Evolutionary conservation across 2,888 invertebrate species (phyloP).

Genomic region (Thymelicus lineola): DNA sequence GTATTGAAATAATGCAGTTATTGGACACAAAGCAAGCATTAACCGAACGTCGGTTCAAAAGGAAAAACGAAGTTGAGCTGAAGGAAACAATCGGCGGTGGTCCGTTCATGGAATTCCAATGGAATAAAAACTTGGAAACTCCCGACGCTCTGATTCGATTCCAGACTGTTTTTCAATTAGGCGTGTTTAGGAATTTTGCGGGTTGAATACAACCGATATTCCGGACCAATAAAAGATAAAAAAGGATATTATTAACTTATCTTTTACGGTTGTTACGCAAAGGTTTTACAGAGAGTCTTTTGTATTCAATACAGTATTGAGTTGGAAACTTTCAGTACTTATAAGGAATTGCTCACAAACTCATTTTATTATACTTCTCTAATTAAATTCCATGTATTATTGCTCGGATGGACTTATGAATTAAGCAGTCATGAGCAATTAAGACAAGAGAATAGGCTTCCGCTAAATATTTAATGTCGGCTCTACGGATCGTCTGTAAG

Average conservation of each 20-base stretch:
- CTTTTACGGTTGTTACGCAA: slow-evolving; percentile 8
- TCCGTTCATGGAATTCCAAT: slow-evolving; percentile 32
- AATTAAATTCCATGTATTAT: too few species aligned
- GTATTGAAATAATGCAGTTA: slow-evolving; percentile 36
- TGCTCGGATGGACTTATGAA: too few species aligned
- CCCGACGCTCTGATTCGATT: slow-evolving; percentile 29
- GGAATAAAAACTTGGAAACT: slow-evolving; percentile 32
- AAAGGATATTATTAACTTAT: slow-evolving; percentile 7
- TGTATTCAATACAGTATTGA: not conserved
- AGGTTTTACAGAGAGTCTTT: not conserved
- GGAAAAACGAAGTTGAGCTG: slow-evolving; percentile 21
- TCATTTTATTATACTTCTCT: too few species aligned
- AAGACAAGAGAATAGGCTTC: too few species aligned
- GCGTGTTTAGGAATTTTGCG: slow-evolving; percentile 33
- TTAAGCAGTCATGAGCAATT: too few species aligned
- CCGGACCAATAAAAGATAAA: slow-evolving; percentile 12
- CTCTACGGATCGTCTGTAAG: too few species aligned
- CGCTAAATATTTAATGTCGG: too few species aligned
- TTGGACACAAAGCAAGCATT: slow-evolving; percentile 30
- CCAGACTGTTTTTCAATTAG: slow-evolving; percentile 36
- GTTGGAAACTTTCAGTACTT: not conserved
- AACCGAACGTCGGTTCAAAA: slow-evolving; percentile 26
- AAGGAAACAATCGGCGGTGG: slow-evolving; percentile 35
- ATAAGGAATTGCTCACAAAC: too few species aligned
- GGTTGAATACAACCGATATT: slow-evolving; percentile 25